Conservation (phyloP, 2,113 vertebrate species). For the Melanotaenia duboulayi region DNA sequence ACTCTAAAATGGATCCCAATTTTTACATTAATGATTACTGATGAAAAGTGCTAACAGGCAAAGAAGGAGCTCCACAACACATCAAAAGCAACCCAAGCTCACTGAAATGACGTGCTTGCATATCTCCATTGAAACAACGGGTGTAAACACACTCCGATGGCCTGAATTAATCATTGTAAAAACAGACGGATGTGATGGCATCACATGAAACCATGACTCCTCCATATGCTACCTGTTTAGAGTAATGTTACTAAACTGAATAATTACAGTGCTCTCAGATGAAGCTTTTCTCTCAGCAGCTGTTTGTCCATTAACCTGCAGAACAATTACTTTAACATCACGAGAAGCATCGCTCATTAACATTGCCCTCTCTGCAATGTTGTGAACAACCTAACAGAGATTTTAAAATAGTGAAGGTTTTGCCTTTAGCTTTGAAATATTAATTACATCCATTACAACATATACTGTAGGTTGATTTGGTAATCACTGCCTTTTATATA, state of each 20-base stretch:
- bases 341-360: constrained; percentile 51
- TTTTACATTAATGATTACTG: constrained; percentile 15
- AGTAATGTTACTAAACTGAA: constrained; percentile 63
- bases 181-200: constrained; percentile 71
- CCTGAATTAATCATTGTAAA: constrained; percentile 76
- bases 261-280: constrained; percentile 71
- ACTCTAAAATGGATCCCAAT: not conserved
- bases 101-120: constrained; percentile 25
- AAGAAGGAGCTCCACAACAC: constrained; percentile 7
- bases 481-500: not conserved
- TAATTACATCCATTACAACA: not conserved
- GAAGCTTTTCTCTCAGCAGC: constrained; percentile 67
- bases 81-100: constrained; percentile 10
- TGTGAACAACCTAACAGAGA: not conserved
- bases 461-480: not conserved
- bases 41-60: not conserved
- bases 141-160: constrained; percentile 60
- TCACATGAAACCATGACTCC: constrained; percentile 69
- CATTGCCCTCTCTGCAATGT: not conserved
- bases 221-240: constrained; percentile 80
- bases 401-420: not conserved
- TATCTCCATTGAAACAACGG: constrained; percentile 37
- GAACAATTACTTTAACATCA: constrained; percentile 48
- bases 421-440: not conserved
- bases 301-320: constrained; percentile 72